Evolutionary conservation across 1,140 invertebrate species (phyloP).

Genomic region (Drosophila albomicans): DNA sequence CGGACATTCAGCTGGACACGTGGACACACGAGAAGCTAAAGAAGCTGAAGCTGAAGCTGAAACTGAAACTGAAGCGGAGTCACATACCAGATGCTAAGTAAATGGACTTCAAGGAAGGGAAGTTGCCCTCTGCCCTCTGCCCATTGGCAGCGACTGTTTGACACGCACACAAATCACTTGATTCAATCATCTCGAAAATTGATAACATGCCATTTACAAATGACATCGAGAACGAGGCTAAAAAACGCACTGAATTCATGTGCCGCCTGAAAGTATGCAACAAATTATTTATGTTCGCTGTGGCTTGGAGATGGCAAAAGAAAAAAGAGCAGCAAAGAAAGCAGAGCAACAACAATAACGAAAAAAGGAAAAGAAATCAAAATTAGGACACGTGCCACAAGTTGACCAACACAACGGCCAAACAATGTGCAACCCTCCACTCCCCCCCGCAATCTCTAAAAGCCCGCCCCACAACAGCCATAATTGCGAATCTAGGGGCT

Average conservation of each 20-base stretch:
- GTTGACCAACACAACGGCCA: constrained; percentile 67
- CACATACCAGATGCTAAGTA: constrained; percentile 22
- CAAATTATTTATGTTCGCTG: constrained; percentile 75
- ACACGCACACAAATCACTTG: constrained; percentile 83
- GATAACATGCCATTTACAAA: constrained; percentile 85
- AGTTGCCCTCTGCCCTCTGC: not conserved
- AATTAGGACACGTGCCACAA: constrained; percentile 81
- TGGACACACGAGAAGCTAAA: constrained; percentile 1
- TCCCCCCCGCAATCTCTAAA: not conserved
- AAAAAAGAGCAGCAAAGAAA: constrained; percentile 40
- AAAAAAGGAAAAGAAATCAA: constrained; percentile 59
- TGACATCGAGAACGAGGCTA: constrained; percentile 64
- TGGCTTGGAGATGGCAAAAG: constrained; percentile 11
- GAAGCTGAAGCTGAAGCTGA: too few relatives aligned
- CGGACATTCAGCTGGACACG: constrained; percentile 45
- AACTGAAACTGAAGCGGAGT: too few relatives aligned
- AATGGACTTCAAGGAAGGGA: not conserved
- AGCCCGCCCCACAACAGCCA: not conserved
- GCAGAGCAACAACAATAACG: constrained; percentile 11
- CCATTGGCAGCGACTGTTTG: constrained; percentile 32
- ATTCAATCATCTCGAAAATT: constrained; percentile 85
- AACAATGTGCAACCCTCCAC: constrained; percentile 49
- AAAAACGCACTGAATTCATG: constrained; percentile 60
- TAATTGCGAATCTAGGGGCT: constrained; percentile 26
- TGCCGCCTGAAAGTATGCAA: constrained; percentile 61